Conservation (phyloP, 1,140 invertebrate species). For the Chlorops oryzae region DNA sequence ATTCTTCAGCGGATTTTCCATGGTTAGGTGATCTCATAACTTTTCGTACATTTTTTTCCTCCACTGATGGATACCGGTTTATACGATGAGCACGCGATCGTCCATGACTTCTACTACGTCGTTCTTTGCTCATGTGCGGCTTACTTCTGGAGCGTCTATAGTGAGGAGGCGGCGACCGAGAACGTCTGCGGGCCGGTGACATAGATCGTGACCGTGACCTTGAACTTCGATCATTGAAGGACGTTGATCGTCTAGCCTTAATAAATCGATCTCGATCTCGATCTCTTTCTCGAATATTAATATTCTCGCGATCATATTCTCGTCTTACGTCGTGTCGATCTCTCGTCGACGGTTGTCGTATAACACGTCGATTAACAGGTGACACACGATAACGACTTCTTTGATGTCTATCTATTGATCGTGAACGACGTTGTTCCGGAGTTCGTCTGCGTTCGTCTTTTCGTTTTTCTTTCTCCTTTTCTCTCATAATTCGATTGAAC, state of each 20-base stretch:
- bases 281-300: conserved; percentile 2
- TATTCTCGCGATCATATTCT: conserved; percentile 3
- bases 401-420: conserved; percentile 31
- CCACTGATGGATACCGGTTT: too few relatives aligned
- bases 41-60: too few relatives aligned
- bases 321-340: conserved; percentile 19
- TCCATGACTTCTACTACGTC: too few relatives aligned
- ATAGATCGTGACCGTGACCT: conserved; percentile 1
- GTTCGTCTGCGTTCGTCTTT: conserved; percentile 55
- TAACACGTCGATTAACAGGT: too few relatives aligned
- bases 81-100: too few relatives aligned
- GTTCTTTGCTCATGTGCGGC: too few relatives aligned
- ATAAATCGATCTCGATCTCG: conserved; percentile 3
- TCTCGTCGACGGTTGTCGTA: conserved; percentile 23
- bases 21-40: too few relatives aligned
- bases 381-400: conserved; percentile 31
- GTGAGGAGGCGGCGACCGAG: background rate
- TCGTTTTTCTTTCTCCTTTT: conserved; percentile 76
- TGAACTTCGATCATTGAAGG: conserved; percentile 49
- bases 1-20: too few relatives aligned
- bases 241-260: conserved; percentile 43
- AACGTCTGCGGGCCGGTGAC: background rate
- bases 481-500: conserved; percentile 75
- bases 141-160: too few relatives aligned
- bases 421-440: conserved; percentile 30